Evolutionary conservation across 2,888 invertebrate species (phyloP).

Genomic region (Mycalesis mineus): DNA sequence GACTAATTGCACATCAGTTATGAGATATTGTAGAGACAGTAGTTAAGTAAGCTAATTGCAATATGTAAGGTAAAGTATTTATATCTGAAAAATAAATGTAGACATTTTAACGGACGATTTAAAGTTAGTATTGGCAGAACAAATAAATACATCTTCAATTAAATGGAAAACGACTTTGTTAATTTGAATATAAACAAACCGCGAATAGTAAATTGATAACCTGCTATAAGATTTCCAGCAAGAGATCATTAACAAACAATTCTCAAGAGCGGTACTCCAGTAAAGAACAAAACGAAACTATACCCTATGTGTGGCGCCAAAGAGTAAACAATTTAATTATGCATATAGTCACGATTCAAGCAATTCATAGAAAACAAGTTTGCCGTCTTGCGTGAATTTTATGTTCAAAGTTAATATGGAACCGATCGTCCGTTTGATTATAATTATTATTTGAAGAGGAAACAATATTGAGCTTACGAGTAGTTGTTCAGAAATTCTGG

Average conservation of each 20-base stretch:
- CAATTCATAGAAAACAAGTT: constrained; percentile 44
- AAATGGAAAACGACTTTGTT: not conserved
- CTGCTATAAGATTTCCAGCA: constrained; percentile 39
- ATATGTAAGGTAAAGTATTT: constrained; percentile 1
- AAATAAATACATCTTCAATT: constrained; percentile 18
- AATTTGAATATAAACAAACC: constrained; percentile 36
- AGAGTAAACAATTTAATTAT: constrained; percentile 65
- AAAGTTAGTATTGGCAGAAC: not conserved
- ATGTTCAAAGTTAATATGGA: constrained; percentile 5
- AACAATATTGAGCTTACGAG: not conserved
- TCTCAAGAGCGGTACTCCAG: constrained; percentile 54
- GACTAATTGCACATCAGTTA: too few relatives aligned
- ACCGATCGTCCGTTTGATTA: not conserved
- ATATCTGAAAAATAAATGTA: constrained; percentile 12
- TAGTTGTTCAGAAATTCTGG: not conserved
- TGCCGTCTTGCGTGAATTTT: constrained; percentile 20
- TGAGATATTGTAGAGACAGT: too few relatives aligned
- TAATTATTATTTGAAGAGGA: constrained; percentile 14
- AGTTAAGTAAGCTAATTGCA: not conserved
- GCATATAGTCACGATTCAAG: constrained; percentile 65
- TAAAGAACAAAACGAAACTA: constrained; percentile 58
- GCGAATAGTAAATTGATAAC: constrained; percentile 47
- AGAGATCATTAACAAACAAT: constrained; percentile 44
- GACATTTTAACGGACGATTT: not conserved
- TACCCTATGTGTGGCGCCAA: constrained; percentile 63